Base-by-base conservation (phyloP, 1,140 invertebrate genomes). In the Dendrolimus punctatus region DNA sequence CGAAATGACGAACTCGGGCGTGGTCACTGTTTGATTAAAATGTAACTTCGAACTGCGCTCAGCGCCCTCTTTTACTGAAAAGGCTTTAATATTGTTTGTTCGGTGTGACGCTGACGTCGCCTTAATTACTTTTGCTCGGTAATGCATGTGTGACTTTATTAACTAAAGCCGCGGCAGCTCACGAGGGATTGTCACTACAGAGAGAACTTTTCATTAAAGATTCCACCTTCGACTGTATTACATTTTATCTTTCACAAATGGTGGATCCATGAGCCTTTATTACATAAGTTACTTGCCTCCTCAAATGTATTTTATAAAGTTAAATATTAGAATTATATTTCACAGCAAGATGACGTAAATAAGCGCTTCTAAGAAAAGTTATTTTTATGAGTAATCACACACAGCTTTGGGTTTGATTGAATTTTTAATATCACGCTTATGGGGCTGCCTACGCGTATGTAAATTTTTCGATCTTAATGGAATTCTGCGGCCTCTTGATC, bases 1-100 rank as follows among this genome's bases (percentile, higher is more conserved):
- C 68, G 66, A 68, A 64, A 70, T 64, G 68, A 71, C 69, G 70
- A 57, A 44, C 49, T 57, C 57, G 64, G 76, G 76, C 69, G 74
- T 77, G 72, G 74, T 66, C 72, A 66, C 57, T 68, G 66, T 73
- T 73, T 79, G 74, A 81, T 81, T 81, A 79, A 81, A 81, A 79
- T 68, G 71, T 71, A 72, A 71, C 68, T 75, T 71, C 53, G 65
- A 59, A 71, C 65, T 62, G 71, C 60, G 53, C 56, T 49, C 52
- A 54, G 55, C 64, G 61, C 68, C 64, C 68, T 68, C 70, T 68
- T 73, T 68, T 61, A 55, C 62, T 57, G 60, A 64, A 62, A 62
- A 73, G 55, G 59, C 57, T 67, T 64, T 70, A 60, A 68, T 60
- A 65, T 51, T 67, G 64, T 66, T 72, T 69, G 65, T 60, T 63